A percentile compares a stretch with the other conserved stretches of the same genome.
Conservation (phyloP, 2,113 vertebrate species). For the Spheniscus mendiculus region DNA sequence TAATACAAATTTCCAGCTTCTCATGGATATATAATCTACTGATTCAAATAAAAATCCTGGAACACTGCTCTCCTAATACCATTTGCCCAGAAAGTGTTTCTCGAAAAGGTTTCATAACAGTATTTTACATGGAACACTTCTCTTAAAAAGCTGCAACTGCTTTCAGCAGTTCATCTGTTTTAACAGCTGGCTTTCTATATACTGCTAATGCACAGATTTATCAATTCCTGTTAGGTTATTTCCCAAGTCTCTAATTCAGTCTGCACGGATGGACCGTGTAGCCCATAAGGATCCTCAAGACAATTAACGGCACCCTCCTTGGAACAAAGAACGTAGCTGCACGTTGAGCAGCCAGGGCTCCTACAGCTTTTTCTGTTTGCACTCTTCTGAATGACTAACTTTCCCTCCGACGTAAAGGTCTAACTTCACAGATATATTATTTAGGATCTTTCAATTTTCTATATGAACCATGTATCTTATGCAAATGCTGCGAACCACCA, state of each 20-base stretch:
- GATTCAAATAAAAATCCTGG: conserved; percentile 6
- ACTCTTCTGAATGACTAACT: not conserved
- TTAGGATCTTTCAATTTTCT: not conserved
- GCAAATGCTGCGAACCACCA: not conserved
- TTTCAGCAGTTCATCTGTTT: not conserved
- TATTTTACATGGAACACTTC: not conserved
- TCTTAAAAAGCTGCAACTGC: not conserved
- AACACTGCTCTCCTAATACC: not conserved
- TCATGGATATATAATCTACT: not conserved
- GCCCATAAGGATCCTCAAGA: not conserved
- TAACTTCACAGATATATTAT: not conserved
- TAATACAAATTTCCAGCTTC: conserved; percentile 25
- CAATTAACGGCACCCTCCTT: not conserved
- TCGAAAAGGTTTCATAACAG: not conserved
- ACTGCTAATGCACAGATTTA: not conserved
- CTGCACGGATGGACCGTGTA: not conserved
- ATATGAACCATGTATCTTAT: not conserved
- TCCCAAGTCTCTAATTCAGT: not conserved
- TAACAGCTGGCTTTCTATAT: not conserved
- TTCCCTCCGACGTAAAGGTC: not conserved
- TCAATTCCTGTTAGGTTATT: not conserved
- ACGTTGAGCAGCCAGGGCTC: not conserved
- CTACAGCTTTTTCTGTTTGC: not conserved
- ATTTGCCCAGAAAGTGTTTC: not conserved
- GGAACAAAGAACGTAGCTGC: not conserved